Conservation (phyloP, 2,797 vertebrate species). For the Sebastolobus altivelis region DNA sequence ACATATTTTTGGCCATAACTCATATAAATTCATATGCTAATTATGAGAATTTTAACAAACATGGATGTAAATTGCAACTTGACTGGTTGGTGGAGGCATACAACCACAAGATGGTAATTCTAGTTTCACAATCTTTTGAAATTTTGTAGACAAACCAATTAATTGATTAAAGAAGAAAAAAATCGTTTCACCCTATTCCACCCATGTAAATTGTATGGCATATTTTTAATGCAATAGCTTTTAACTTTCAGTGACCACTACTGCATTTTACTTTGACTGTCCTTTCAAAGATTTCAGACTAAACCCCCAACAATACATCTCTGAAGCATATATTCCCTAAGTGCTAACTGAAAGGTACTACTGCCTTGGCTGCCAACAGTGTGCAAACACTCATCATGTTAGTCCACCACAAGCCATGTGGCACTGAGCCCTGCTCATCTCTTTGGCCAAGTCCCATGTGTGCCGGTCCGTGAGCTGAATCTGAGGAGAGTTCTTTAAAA, state of each 20-base stretch:
- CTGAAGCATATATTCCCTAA: not conserved
- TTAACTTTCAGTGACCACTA: not conserved
- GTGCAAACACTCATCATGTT: slow-evolving; percentile 17
- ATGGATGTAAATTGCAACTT: not conserved
- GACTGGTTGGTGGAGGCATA: not conserved
- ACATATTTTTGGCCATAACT: no score
- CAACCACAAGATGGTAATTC: not conserved
- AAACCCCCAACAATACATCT: not conserved
- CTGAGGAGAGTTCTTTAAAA: not conserved
- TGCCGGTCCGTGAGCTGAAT: slow-evolving; percentile 1
- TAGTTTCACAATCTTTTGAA: not conserved
- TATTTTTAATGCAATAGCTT: not conserved
- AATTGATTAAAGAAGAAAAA: not conserved
- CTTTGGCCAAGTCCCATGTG: not conserved
- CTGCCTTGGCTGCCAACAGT: not conserved
- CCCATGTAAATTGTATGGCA: not conserved
- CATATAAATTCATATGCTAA: no score
- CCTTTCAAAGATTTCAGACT: not conserved
- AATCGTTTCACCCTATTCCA: no score
- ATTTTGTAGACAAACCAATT: not conserved
- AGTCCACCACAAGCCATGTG: not conserved
- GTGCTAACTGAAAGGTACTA: slow-evolving; percentile 1
- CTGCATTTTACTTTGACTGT: not conserved
- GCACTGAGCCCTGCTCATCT: slow-evolving; percentile 1
- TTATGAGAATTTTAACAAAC: not conserved